Base-by-base conservation (phyloP, 2,797 vertebrate species). In the Falco peregrinus region DNA sequence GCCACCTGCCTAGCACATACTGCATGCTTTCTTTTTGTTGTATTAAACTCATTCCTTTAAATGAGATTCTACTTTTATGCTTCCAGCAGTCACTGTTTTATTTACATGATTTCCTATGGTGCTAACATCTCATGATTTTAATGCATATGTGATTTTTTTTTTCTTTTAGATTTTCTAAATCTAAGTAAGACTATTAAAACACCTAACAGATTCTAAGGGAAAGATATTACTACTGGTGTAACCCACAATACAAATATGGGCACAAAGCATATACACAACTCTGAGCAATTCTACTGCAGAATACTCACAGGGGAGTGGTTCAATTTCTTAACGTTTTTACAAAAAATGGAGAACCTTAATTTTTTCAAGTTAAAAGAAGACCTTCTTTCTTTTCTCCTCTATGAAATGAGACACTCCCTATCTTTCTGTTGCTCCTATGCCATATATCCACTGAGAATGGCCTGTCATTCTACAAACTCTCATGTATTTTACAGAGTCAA, bases 401-500 rank as follows among this genome's bases (percentile, higher is more conserved):
- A 22, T 86, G 89, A 95, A 93, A 78, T 50, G 68, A 91, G 76
- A 78, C 76, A 69, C 41, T 89, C 53, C 47, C 43, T 13, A 14
- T 53, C 60, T 73, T 89, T 81, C 65, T 79, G 4, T 45, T 86
- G 43, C 91, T 94, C 47, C 63, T 53, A 11, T 28, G 37, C 54
- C 41, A 29, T 56, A 31, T 64, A 95, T 80, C 50, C 53, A 39
- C 67, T 21, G 68, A 96, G 84, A 93, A 83, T 7, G 57, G 54
- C 69, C 64, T 87, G 80, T 80, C 90, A 86, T 71, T 87, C 84
- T 76, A 33, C 79, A 76, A 63, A 84, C 51, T 84, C 77, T 85
- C 57, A 35, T 91, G 79, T 94, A 68, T 94, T 95, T 95, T 61
- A 83, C 45, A 56, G 84, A 80, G 79, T 91, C 92, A 92, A 78